phyloP scores from a whole-genome alignment of 2,113 vertebrate genomes.

The Panthera uncia region DNA sequence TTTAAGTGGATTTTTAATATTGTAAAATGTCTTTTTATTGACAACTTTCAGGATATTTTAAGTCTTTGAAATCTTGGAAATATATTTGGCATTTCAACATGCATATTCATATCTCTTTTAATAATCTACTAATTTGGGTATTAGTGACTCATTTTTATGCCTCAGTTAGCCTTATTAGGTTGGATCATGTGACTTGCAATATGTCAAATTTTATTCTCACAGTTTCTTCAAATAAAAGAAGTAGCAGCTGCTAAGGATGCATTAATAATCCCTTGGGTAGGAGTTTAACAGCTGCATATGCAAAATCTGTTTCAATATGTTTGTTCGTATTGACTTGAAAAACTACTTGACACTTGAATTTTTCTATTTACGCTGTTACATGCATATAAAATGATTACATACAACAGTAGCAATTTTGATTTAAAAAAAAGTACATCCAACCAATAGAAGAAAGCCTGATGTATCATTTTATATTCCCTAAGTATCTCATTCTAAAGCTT shows the following conservation, averaged over 20 bases:
- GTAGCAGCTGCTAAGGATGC: constrained; percentile 25
- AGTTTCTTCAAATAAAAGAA: constrained; percentile 47
- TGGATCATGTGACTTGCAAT: neutral
- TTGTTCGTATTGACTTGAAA: constrained; percentile 30
- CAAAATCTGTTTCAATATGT: constrained; percentile 12
- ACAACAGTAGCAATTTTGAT: neutral
- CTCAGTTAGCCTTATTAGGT: constrained; percentile 2
- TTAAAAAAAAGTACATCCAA: neutral
- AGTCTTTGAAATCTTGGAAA: neutral
- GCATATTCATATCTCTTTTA: constrained; percentile 48
- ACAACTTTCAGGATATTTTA: neutral
- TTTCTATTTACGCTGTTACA: neutral
- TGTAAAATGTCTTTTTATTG: neutral
- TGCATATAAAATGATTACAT: neutral
- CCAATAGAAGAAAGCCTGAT: neutral
- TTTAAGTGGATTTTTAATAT: neutral
- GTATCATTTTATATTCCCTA: neutral
- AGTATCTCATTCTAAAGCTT: neutral
- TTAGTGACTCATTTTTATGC: constrained; percentile 40
- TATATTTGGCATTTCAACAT: constrained; percentile 38
- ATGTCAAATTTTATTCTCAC: constrained; percentile 53
- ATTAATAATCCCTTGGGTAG: constrained; percentile 39
- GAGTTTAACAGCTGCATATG: constrained; percentile 47
- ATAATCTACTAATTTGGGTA: constrained; percentile 53
- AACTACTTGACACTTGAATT: neutral